phyloP scores from a whole-genome alignment of 23 tunicate species.

The Halocynthia aurantium region DNA sequence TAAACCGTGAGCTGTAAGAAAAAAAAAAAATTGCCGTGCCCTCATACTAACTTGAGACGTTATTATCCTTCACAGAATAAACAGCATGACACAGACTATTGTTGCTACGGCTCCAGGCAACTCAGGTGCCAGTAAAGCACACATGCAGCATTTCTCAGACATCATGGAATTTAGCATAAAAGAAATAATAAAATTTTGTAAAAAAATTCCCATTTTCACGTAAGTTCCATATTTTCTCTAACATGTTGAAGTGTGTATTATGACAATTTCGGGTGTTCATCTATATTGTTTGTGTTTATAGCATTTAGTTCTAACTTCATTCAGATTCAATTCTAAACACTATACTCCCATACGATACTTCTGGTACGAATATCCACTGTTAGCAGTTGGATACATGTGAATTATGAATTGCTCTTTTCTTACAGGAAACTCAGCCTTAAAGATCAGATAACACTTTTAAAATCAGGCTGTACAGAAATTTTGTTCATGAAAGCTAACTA shows the following conservation, averaged over 20 bases:
- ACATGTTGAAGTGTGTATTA: too few relatives aligned
- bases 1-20: background rate
- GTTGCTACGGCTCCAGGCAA: constrained; percentile 75
- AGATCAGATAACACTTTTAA: constrained; percentile 76
- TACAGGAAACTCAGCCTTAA: constrained; percentile 56
- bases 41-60: too few relatives aligned
- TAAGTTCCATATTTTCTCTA: background rate
- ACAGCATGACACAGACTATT: constrained; percentile 51
- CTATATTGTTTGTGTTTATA: too few relatives aligned
- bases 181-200: constrained; percentile 87
- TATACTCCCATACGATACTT: too few relatives aligned
- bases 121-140: constrained; percentile 18
- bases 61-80: constrained; percentile 47
- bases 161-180: constrained; percentile 93
- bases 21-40: background rate
- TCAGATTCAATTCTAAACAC: too few relatives aligned
- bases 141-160: constrained; percentile 84
- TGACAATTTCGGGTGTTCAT: too few relatives aligned
- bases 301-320: too few relatives aligned
- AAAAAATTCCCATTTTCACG: constrained; percentile 48
- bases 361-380: too few relatives aligned
- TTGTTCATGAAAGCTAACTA: constrained; percentile 92
- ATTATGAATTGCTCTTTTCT: background rate
- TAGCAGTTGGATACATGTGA: too few relatives aligned
- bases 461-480: constrained; percentile 92